Percentiles rank a stretch among this genome's conserved stretches.
Conservation (phyloP, 1,140 invertebrate genomes). For the Ceratitis capitata region DNA sequence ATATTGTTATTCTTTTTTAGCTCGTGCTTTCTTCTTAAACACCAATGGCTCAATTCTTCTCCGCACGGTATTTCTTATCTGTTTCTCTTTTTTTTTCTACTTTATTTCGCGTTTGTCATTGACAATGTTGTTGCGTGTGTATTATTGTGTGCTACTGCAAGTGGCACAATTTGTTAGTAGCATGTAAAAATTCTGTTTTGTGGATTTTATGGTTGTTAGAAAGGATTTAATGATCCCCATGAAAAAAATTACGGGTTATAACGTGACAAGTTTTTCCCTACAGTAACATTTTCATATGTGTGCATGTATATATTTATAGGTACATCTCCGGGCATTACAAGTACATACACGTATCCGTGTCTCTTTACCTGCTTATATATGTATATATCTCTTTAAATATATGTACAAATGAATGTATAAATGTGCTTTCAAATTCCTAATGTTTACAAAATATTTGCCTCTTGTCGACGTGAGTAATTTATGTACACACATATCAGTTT, state of each 20-base stretch:
- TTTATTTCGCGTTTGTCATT: background rate
- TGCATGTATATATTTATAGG: background rate
- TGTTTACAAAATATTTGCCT: background rate
- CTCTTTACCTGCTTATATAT: too few relatives aligned
- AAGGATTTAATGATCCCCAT: conserved; percentile 24
- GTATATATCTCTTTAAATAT: too few relatives aligned
- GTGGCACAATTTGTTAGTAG: conserved; percentile 19
- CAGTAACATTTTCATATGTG: background rate
- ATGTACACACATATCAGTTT: background rate
- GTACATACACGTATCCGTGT: background rate
- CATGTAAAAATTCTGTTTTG: conserved; percentile 24
- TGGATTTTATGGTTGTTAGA: conserved; percentile 38
- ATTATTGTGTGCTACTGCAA: background rate
- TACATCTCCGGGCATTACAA: background rate
- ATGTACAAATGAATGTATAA: too few relatives aligned
- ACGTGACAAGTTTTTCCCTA: background rate
- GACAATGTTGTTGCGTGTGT: background rate
- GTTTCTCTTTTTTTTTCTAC: background rate
- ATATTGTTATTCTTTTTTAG: too few relatives aligned
- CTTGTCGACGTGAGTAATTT: background rate
- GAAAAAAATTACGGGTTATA: background rate
- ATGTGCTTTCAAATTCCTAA: too few relatives aligned
- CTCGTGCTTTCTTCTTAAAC: too few relatives aligned
- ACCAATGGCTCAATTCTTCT: too few relatives aligned
- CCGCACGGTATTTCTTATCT: too few relatives aligned